Conservation (phyloP, 1,140 invertebrate species). For the Wasmannia auropunctata region DNA sequence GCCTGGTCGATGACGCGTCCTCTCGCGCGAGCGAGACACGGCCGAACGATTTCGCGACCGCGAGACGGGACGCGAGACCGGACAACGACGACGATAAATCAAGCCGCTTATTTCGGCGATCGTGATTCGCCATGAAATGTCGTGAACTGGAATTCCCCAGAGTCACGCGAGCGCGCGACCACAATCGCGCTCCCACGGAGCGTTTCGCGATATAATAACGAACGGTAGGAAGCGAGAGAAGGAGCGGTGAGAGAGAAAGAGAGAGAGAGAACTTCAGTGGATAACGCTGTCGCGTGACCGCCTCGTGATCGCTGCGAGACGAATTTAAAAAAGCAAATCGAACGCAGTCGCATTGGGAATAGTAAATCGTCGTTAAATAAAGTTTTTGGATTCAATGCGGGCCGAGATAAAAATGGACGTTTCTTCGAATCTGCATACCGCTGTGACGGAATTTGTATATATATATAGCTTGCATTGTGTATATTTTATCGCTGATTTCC, state of each 20-base stretch:
- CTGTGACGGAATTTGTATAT: neutral
- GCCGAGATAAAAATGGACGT: neutral
- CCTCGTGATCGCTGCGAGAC: conserved; percentile 14
- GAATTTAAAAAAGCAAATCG: neutral
- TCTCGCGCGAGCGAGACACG: neutral
- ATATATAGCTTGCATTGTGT: conserved; percentile 11
- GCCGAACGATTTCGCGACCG: neutral
- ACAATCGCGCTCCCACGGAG: conserved; percentile 16
- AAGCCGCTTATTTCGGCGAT: conserved; percentile 46
- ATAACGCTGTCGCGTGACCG: conserved; percentile 41
- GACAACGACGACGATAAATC: conserved; percentile 50
- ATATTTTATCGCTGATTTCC: conserved; percentile 4
- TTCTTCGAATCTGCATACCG: conserved; percentile 11
- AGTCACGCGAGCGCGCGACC: conserved; percentile 38
- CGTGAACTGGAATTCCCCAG: conserved; percentile 16
- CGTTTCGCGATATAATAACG: conserved; percentile 30
- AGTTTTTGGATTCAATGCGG: neutral
- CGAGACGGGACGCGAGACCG: neutral
- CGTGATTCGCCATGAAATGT: conserved; percentile 43
- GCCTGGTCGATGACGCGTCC: conserved; percentile 6
- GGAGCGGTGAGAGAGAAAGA: neutral
- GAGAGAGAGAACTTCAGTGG: neutral
- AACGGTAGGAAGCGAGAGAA: no score
- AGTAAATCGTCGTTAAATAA: neutral
- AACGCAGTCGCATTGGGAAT: neutral